phyloP scores from a whole-genome alignment of 2,888 invertebrate species.

The Chaetogeoica ovagalla region DNA sequence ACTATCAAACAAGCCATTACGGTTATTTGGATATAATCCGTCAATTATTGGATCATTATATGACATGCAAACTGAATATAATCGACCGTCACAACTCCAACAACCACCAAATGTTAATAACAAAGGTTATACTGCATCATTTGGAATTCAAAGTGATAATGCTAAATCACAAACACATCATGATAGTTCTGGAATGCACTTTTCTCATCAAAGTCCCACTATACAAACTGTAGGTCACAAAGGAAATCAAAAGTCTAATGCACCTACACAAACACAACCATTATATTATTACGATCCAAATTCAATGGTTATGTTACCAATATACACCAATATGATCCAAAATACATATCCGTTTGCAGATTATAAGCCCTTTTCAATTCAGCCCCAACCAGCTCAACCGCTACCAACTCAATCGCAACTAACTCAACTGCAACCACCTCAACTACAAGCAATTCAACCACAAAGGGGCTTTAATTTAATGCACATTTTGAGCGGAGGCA shows the following conservation, averaged over 20 bases:
- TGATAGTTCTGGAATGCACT: conserved; percentile 11
- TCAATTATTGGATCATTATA: conserved; percentile 33
- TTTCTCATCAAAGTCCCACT: conserved; percentile 4
- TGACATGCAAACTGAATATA: conserved; percentile 27
- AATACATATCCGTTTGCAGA: conserved; percentile 20
- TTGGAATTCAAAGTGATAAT: background rate
- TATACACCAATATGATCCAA: conserved; percentile 39
- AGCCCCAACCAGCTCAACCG: background rate
- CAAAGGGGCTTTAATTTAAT: conserved; percentile 39
- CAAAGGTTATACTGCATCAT: conserved; percentile 4
- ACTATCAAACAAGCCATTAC: conserved; percentile 43
- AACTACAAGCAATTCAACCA: conserved; percentile 6
- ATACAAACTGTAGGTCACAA: conserved; percentile 14
- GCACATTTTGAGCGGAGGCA: conserved; percentile 44
- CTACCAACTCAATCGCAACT: background rate
- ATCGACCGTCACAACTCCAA: conserved; percentile 27
- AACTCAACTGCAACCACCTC: background rate
- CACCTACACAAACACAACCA: conserved; percentile 23
- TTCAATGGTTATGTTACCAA: conserved; percentile 46
- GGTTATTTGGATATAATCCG: conserved; percentile 45
- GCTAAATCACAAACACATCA: background rate
- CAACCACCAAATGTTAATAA: conserved; percentile 7
- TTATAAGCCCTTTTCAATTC: background rate
- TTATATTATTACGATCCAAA: conserved; percentile 46
- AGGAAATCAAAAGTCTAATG: conserved; percentile 26